phyloP scores from a whole-genome alignment of 1,140 invertebrate species.

The Protaetia brevitarsis region DNA sequence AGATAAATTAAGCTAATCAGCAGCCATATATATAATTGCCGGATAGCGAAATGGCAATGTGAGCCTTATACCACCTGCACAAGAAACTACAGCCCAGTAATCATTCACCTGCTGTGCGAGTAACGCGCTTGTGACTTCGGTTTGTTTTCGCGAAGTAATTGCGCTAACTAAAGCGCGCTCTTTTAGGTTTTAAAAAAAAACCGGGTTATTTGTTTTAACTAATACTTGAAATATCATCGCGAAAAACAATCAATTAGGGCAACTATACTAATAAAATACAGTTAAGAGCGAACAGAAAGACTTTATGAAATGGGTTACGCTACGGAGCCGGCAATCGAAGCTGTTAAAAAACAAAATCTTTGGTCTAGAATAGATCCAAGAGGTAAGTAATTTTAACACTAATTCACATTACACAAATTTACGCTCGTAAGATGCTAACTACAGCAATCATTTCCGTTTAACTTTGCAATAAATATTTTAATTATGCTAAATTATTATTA shows the following conservation, averaged over 20 bases:
- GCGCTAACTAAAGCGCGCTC: not conserved
- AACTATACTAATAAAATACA: too few relatives aligned
- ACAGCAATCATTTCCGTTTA: too few relatives aligned
- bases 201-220: not conserved
- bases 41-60: not conserved
- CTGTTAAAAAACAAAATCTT: not conserved
- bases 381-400: not conserved
- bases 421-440: too few relatives aligned
- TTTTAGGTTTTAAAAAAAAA: not conserved
- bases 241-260: too few relatives aligned
- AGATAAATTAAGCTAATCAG: constrained; percentile 18
- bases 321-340: constrained; percentile 8
- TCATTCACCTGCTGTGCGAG: not conserved
- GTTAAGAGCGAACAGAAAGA: not conserved
- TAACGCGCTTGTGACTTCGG: not conserved
- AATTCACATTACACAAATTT: not conserved
- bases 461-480: too few relatives aligned
- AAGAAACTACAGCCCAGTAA: constrained; percentile 1
- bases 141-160: constrained; percentile 5
- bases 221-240: too few relatives aligned
- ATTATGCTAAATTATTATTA: too few relatives aligned
- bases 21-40: constrained; percentile 4
- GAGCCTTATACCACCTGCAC: not conserved
- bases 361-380: not conserved
- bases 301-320: constrained; percentile 5